These are phyloP conservation scores for Eulithis testata DNA, from an alignment of 2,888 invertebrate species.

Conservation along the genomic window DNA sequence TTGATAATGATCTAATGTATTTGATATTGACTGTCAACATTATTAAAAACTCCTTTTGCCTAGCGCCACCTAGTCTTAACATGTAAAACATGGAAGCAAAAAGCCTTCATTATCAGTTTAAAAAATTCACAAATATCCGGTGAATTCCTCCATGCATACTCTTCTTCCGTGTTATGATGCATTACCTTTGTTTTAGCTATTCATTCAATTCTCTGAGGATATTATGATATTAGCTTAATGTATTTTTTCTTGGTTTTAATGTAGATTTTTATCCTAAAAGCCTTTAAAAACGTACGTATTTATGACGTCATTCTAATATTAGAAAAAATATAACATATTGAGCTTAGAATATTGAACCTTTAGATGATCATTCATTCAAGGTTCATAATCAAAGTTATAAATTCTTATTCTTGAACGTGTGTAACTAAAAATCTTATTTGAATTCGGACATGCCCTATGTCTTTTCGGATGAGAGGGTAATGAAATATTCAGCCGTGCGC, in stretches of 20 bases:
- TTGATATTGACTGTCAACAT: no score
- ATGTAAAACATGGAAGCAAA: no score
- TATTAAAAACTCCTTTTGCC: no score
- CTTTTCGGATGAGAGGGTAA: conserved; percentile 14
- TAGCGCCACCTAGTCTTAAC: no score
- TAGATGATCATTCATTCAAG: not conserved
- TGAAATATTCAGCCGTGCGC: conserved; percentile 16
- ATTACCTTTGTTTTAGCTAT: conserved; percentile 7
- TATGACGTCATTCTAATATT: no score
- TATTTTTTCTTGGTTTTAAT: not conserved
- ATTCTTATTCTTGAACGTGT: not conserved
- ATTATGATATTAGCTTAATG: not conserved
- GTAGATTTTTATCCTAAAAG: not conserved
- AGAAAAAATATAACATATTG: no score
- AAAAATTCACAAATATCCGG: conserved; percentile 5
- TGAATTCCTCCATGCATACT: conserved; percentile 12
- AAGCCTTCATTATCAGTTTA: conserved; percentile 3
- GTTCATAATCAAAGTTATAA: not conserved
- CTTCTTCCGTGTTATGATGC: not conserved
- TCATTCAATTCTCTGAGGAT: conserved; percentile 6
- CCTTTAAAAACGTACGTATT: no score
- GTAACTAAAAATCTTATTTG: conserved; percentile 15
- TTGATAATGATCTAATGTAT: no score
- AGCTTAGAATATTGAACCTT: no score
- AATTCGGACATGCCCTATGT: conserved; percentile 5